phyloP scores from a whole-genome alignment of 1,140 invertebrate genomes.

The Temnothorax longispinosus region DNA sequence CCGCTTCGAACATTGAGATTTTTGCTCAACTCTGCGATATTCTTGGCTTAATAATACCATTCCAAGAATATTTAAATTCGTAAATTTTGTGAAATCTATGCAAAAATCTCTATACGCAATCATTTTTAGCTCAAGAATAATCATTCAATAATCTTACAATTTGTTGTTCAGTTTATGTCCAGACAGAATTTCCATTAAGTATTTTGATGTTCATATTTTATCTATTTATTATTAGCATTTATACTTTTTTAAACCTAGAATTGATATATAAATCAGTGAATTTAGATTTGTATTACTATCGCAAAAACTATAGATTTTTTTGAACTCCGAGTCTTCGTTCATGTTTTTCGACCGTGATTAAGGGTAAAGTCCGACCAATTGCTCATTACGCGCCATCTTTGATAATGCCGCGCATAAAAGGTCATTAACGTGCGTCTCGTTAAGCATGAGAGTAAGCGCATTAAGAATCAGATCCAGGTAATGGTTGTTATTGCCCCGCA shows the following conservation, averaged over 20 bases:
- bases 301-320: constrained; percentile 3
- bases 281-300: neutral
- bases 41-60: neutral
- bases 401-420: constrained; percentile 43
- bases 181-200: neutral
- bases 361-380: constrained; percentile 23
- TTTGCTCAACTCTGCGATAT: neutral
- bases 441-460: constrained; percentile 26
- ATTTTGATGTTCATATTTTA: neutral
- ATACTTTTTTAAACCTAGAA: neutral
- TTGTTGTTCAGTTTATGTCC: neutral
- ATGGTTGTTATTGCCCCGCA: constrained; percentile 29
- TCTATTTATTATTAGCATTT: neutral
- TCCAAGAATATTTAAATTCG: neutral
- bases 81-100: neutral
- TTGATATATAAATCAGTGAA: neutral
- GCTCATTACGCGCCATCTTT: constrained; percentile 50
- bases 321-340: neutral
- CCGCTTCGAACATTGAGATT: neutral
- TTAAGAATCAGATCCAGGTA: constrained; percentile 29
- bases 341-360: neutral
- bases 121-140: neutral
- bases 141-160: neutral
- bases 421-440: constrained; percentile 57
- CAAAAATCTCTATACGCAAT: neutral